Evolutionary conservation across 2,888 invertebrate genomes (phyloP).

Genomic region (Caradrina clavipalpis): DNA sequence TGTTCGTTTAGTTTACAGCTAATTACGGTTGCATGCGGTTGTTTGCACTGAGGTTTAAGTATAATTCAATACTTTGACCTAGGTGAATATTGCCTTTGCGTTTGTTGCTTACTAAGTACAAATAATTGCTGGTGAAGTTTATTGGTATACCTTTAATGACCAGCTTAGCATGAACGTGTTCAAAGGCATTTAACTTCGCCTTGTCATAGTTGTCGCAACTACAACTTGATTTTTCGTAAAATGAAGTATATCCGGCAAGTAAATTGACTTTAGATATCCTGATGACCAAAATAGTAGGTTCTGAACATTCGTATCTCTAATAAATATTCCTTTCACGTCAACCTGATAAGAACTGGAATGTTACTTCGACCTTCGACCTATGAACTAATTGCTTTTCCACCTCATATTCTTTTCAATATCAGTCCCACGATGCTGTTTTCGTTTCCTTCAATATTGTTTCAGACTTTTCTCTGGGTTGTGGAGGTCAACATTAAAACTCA

Average conservation of each 20-base stretch:
- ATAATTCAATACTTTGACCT: constrained; percentile 31
- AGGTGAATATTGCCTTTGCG: constrained; percentile 5
- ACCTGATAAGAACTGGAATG: neutral
- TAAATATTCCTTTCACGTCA: neutral
- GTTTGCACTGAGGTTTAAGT: constrained; percentile 22
- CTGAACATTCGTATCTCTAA: neutral
- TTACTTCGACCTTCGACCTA: neutral
- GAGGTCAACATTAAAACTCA: neutral
- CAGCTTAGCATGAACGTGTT: neutral
- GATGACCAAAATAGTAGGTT: neutral
- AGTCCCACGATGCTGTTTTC: neutral
- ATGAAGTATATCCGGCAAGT: too few relatives aligned
- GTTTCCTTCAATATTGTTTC: neutral
- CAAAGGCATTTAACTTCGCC: neutral
- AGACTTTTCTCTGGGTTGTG: neutral
- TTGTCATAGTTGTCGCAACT: too few relatives aligned
- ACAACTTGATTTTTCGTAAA: too few relatives aligned
- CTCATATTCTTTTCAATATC: neutral
- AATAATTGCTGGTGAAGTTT: neutral
- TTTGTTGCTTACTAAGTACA: constrained; percentile 17
- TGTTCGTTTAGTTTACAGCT: constrained; percentile 43
- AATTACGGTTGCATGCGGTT: constrained; percentile 35
- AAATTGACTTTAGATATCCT: neutral
- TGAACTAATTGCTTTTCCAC: neutral
- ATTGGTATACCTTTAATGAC: neutral